Percentiles rank a stretch among this genome's conserved stretches.
These are phyloP conservation scores for Paraplagusia blochii DNA, from an alignment of 2,113 vertebrate genomes.

Conservation along the genomic window DNA sequence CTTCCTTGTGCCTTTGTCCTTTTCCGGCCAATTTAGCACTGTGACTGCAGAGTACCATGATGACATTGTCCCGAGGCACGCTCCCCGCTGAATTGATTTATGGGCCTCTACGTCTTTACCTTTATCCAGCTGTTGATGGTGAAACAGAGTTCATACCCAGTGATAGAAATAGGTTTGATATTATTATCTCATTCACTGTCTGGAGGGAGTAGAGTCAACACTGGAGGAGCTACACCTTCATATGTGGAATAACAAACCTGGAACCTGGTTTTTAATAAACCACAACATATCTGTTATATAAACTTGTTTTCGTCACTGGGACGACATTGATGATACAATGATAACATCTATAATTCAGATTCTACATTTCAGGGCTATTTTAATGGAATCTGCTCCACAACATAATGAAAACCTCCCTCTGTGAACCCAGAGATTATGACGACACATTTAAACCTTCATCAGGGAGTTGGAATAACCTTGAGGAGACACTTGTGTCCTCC, in stretches of 20 bases:
- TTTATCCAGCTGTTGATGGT: conserved; percentile 26
- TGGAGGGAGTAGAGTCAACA: conserved; percentile 7
- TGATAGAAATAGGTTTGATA: conserved; percentile 31
- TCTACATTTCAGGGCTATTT: no score
- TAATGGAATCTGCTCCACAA: no score
- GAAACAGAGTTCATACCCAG: conserved; percentile 29
- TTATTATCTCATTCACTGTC: conserved; percentile 13
- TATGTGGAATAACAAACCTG: not conserved
- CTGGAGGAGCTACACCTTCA: not conserved
- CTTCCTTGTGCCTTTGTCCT: conserved; percentile 30
- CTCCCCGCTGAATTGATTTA: conserved; percentile 46
- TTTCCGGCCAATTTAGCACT: conserved; percentile 40
- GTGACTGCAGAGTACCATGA: conserved; percentile 23
- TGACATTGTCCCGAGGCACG: conserved; percentile 32
- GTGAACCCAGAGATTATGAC: no score
- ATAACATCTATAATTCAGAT: no score
- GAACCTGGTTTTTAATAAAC: no score
- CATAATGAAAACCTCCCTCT: no score
- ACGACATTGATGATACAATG: no score
- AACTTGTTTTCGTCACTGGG: no score
- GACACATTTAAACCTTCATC: no score
- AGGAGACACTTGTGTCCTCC: no score
- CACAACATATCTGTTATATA: no score
- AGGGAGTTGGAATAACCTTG: no score
- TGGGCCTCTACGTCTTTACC: conserved; percentile 29